These are phyloP conservation scores for Xylophagus ater DNA, from an alignment of 2,888 invertebrate species.

Conservation along the genomic window DNA sequence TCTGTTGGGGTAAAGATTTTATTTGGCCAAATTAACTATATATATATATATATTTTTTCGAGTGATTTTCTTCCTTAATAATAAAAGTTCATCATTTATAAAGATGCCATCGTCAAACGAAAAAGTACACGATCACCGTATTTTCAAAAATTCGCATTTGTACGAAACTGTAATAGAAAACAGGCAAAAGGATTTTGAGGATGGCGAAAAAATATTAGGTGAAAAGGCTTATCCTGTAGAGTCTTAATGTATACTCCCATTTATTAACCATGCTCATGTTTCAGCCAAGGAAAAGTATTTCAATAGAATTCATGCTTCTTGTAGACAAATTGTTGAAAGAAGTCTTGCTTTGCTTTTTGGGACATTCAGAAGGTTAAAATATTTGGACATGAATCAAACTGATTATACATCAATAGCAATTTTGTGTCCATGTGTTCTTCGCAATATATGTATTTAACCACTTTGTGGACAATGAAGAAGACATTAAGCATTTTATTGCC, in stretches of 20 bases:
- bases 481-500: too few relatives aligned
- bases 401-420: background rate
- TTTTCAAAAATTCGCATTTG: too few relatives aligned
- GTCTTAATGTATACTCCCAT: background rate
- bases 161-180: too few relatives aligned
- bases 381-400: conserved; percentile 1
- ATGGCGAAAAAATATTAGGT: background rate
- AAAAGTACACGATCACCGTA: too few relatives aligned
- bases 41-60: too few relatives aligned
- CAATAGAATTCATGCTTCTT: background rate
- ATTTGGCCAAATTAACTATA: too few relatives aligned
- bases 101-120: too few relatives aligned
- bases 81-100: too few relatives aligned
- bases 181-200: background rate
- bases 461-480: too few relatives aligned
- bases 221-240: conserved; percentile 1
- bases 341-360: conserved; percentile 4
- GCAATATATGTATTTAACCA: conserved; percentile 6
- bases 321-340: conserved; percentile 3
- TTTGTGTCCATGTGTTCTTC: background rate
- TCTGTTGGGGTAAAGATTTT: too few relatives aligned
- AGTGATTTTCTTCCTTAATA: too few relatives aligned
- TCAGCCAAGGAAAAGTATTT: background rate
- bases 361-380: background rate
- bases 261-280: background rate